Percentiles rank a stretch among this genome's conserved stretches.
Conservation (phyloP, 2,113 vertebrate species). For the Pitta sordida region DNA sequence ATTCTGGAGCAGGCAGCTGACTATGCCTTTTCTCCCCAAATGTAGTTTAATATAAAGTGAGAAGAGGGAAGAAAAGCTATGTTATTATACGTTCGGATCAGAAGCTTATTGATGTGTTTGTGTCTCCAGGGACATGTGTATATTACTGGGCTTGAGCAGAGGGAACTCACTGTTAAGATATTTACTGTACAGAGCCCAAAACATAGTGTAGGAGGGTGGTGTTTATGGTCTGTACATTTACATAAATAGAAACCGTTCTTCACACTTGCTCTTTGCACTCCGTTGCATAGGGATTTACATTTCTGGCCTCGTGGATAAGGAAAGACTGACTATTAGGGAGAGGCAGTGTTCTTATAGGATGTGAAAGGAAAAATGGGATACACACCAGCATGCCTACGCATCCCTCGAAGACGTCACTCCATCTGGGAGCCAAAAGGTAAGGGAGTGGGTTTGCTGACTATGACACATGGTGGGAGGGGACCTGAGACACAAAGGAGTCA, state of each 20-base stretch:
- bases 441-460: slow-evolving; percentile 65
- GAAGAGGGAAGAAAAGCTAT: neutral
- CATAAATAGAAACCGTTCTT: slow-evolving; percentile 25
- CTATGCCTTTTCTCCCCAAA: neutral
- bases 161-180: neutral
- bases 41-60: neutral
- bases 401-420: slow-evolving; percentile 48
- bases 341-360: slow-evolving; percentile 33
- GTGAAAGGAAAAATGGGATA: slow-evolving; percentile 21
- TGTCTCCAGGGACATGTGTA: neutral
- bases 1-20: neutral
- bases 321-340: slow-evolving; percentile 30
- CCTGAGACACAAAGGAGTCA: slow-evolving; percentile 62
- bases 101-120: neutral
- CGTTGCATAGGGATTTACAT: neutral
- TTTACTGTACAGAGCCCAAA: neutral
- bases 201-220: neutral
- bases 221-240: neutral
- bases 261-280: neutral
- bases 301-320: neutral
- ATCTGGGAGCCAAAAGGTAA: slow-evolving; percentile 62
- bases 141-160: neutral
- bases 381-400: slow-evolving; percentile 14
- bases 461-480: slow-evolving; percentile 60
- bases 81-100: neutral